These are phyloP conservation scores for Paracanthobrama guichenoti DNA, from an alignment of 2,113 vertebrate species.

Conservation along the genomic window DNA sequence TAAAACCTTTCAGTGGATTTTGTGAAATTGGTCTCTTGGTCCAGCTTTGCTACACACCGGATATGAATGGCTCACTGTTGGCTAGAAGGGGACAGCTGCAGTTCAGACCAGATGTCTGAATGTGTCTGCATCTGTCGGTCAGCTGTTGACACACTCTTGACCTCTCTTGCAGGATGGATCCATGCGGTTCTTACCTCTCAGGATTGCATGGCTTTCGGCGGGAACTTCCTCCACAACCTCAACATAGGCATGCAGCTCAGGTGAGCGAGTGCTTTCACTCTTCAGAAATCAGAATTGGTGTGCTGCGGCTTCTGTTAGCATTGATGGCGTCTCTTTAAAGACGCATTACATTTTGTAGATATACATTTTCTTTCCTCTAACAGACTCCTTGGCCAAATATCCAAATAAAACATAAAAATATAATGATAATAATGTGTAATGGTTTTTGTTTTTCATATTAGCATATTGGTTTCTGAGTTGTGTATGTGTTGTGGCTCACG, in stretches of 20 bases:
- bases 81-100: conserved; percentile 14
- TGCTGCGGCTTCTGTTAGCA: not conserved
- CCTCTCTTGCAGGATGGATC: conserved; percentile 89
- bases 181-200: conserved; percentile 98
- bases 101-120: conserved; percentile 3
- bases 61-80: conserved; percentile 34
- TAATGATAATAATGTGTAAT: not conserved
- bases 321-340: not conserved
- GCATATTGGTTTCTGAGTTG: not conserved
- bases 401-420: no score
- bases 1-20: not conserved
- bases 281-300: not conserved
- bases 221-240: conserved; percentile 99
- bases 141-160: conserved; percentile 47
- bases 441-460: not conserved
- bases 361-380: not conserved
- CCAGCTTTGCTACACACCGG: not conserved
- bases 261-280: conserved; percentile 67
- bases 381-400: no score
- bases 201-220: conserved; percentile 99
- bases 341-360: not conserved
- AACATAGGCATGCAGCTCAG: conserved; percentile 99
- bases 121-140: conserved; percentile 28
- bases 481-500: not conserved
- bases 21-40: not conserved